Conservation (phyloP, 1,140 invertebrate species). For the fruit fly (Drosophila melanogaster) region Release_6_plus_ISO1_MT NT_033779.5:10130001-10130500, state of each 20-base stretch:
- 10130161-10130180: constrained; percentile 28
- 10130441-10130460: constrained; percentile 57
- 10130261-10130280: constrained; percentile 22
- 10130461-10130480: constrained; percentile 55
- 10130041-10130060: constrained; percentile 41
- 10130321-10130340: constrained; percentile 46
- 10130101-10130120: constrained; percentile 60
- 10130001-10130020: constrained; percentile 70
- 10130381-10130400: constrained; percentile 58
- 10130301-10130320: constrained; percentile 9
- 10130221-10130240: constrained; percentile 57
- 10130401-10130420: constrained; percentile 78
- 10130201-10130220: constrained; percentile 20
- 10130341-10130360: constrained; percentile 34
- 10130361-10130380: constrained; percentile 52
- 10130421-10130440: constrained; percentile 66
- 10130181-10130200: constrained; percentile 30
- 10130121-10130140: constrained; percentile 9
- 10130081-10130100: constrained; percentile 48
- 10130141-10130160: constrained; percentile 42
- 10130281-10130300: constrained; percentile 2
- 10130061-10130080: constrained; percentile 26
- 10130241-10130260: constrained; percentile 52
- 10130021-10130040: constrained; percentile 57
- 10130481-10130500: constrained; percentile 48